phyloP scores from a whole-genome alignment of 1,140 invertebrate genomes.

The Drosophila arizonae region DNA sequence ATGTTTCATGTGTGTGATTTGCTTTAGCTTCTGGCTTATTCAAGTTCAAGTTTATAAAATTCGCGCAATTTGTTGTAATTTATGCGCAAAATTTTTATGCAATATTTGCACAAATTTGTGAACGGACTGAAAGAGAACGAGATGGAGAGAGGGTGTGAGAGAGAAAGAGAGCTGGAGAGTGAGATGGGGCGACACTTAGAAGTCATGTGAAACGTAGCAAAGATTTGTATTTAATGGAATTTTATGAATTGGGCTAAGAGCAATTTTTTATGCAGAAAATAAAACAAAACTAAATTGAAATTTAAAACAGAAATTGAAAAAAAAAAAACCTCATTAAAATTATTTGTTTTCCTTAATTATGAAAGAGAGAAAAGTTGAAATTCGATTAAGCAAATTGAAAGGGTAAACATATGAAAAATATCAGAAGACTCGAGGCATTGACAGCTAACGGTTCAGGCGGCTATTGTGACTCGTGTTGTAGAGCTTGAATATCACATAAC shows the following conservation, averaged over 20 bases:
- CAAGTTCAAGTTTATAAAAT: constrained; percentile 71
- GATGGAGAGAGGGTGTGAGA: constrained; percentile 1
- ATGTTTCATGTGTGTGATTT: no score
- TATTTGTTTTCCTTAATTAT: no score
- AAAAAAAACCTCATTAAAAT: no score
- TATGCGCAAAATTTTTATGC: constrained; percentile 55
- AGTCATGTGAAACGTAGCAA: constrained; percentile 6
- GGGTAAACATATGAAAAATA: no score
- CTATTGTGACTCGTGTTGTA: no score
- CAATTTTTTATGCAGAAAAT: neutral
- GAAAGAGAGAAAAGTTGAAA: no score
- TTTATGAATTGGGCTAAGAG: constrained; percentile 1
- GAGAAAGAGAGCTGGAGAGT: neutral
- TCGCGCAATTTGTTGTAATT: constrained; percentile 68
- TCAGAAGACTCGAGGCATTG: no score
- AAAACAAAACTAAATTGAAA: neutral
- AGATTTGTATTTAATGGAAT: neutral
- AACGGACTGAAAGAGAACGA: constrained; percentile 7
- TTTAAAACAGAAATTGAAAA: neutral
- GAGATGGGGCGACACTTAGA: neutral
- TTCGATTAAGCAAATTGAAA: no score
- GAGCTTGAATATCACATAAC: no score
- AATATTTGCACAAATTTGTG: constrained; percentile 47
- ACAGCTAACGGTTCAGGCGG: no score
- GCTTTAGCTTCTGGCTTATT: constrained; percentile 14